Percentiles rank a stretch among this genome's conserved stretches.
Evolutionary conservation across 2,888 invertebrate species (phyloP).

Genomic region (Cephus sareptanus): DNA sequence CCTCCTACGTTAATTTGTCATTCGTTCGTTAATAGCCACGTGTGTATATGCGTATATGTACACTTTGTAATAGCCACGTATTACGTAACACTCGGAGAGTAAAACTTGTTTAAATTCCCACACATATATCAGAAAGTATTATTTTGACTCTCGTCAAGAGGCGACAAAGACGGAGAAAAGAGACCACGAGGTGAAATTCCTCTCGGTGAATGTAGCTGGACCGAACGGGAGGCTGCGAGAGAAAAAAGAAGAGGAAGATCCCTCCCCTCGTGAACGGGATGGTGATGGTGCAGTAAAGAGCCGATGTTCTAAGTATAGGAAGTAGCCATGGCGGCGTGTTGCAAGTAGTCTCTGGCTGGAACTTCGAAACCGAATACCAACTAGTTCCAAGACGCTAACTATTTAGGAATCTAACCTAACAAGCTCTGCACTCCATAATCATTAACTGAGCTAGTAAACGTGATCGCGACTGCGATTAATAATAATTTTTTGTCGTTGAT

Average conservation of each 20-base stretch:
- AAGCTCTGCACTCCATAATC: background rate
- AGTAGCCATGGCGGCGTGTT: constrained; percentile 10
- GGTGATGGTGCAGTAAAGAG: background rate
- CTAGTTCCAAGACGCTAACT: constrained; percentile 1
- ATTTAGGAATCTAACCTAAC: background rate
- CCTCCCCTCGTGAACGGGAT: constrained; percentile 2
- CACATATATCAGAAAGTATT: background rate
- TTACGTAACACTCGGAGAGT: background rate
- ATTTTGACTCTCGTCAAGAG: background rate
- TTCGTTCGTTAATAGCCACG: background rate
- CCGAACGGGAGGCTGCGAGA: constrained; percentile 17
- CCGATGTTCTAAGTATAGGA: constrained; percentile 40
- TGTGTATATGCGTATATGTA: background rate
- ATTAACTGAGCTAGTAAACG: background rate
- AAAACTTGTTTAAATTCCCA: background rate
- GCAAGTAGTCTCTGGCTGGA: constrained; percentile 15
- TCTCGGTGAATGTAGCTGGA: background rate
- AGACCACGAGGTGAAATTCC: background rate
- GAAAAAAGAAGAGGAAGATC: constrained; percentile 22
- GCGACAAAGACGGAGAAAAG: background rate
- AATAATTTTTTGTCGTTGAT: background rate
- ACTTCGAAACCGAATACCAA: constrained; percentile 21
- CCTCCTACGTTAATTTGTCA: background rate
- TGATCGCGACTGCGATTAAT: background rate
- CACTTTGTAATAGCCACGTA: background rate